A percentile compares a stretch with the other conserved stretches of the same genome.
Conservation (phyloP, 2,113 vertebrate genomes). For the Dipodomys stephensi region DNA sequence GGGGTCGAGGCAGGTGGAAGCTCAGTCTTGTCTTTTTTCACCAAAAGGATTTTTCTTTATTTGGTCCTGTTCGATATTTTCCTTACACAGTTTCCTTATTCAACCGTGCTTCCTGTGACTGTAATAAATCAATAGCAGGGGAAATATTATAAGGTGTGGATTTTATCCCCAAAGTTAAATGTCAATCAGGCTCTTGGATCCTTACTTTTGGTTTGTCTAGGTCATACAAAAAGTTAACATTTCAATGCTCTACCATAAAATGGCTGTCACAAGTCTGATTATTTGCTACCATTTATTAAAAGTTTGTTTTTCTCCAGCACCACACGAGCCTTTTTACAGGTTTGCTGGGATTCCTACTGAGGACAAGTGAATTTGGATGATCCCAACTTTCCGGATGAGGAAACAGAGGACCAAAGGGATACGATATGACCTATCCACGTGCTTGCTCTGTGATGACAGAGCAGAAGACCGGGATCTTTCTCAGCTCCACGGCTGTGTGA, state of each 20-base stretch:
- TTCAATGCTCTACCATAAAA: conserved; percentile 13
- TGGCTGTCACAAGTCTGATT: background rate
- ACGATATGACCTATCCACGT: no score
- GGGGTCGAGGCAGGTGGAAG: fast-evolving
- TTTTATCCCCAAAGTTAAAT: conserved; percentile 40
- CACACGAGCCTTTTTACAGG: background rate
- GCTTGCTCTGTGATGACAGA: background rate
- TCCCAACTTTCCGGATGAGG: background rate
- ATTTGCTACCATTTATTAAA: background rate
- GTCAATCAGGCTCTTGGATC: background rate
- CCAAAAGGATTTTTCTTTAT: background rate
- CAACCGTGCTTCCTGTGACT: background rate
- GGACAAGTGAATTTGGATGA: background rate
- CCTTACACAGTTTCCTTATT: background rate
- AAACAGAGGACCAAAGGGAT: background rate
- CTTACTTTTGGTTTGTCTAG: conserved; percentile 44
- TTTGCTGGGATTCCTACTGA: background rate
- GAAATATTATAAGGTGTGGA: background rate
- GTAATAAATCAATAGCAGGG: conserved; percentile 8
- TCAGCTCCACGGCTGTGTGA: background rate
- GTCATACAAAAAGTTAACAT: conserved; percentile 6
- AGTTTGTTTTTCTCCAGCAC: background rate
- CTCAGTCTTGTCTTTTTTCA: background rate
- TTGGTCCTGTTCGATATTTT: background rate
- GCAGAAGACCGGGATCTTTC: background rate